Percentiles rank a stretch among this genome's conserved stretches.
These are phyloP conservation scores for Sylvilagus bachmani DNA, from an alignment of 2,113 vertebrate species.

Conservation along the genomic window DNA sequence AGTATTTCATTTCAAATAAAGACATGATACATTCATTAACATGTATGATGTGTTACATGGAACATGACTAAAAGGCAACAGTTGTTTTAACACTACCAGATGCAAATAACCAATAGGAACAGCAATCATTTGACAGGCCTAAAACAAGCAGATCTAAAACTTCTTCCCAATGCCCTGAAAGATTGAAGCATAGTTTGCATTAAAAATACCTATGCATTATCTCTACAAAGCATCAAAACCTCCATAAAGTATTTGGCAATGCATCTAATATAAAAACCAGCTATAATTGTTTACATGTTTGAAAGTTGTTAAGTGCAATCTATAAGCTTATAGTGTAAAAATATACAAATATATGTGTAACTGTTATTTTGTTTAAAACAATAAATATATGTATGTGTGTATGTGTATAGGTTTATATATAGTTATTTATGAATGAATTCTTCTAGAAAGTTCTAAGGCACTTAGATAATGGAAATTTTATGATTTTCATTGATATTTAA, in stretches of 20 bases:
- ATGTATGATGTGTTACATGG: not conserved
- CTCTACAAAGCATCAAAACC: not conserved
- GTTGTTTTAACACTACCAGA: not conserved
- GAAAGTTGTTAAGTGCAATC: not conserved
- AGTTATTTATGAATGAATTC: not conserved
- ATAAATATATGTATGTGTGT: not conserved
- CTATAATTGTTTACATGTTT: not conserved
- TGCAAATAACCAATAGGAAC: not conserved
- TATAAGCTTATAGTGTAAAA: no score
- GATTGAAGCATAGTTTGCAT: not conserved
- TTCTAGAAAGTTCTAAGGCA: not conserved
- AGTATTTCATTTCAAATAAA: conserved; percentile 24
- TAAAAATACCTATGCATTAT: not conserved
- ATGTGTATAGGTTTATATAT: not conserved
- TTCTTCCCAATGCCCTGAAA: not conserved
- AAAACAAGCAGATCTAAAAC: not conserved
- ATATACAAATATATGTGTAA: not conserved
- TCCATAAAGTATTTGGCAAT: not conserved
- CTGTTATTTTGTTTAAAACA: not conserved
- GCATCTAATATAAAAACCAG: not conserved
- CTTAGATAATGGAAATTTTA: not conserved
- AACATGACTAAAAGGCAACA: not conserved
- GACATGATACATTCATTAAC: not conserved
- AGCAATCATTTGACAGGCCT: not conserved
- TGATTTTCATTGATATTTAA: not conserved